Evolutionary conservation across 2,888 invertebrate genomes (phyloP).

Genomic region (Eristalis tenax): DNA sequence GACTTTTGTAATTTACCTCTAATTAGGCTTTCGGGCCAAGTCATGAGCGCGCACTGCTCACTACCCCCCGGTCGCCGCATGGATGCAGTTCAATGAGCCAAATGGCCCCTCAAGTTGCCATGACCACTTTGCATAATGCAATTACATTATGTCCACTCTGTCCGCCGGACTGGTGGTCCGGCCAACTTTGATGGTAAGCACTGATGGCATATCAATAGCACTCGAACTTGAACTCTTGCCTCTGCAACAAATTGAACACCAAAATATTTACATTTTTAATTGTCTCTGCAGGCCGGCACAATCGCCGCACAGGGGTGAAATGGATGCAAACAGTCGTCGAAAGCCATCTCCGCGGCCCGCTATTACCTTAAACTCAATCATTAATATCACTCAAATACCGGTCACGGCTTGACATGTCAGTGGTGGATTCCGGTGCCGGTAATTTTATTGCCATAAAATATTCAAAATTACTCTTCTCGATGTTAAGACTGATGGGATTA

Average conservation of each 20-base stretch:
- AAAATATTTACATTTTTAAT: slow-evolving; percentile 72
- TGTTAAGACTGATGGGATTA: slow-evolving; percentile 63
- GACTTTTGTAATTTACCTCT: slow-evolving; percentile 60
- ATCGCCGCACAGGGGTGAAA: not conserved
- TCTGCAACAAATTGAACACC: slow-evolving; percentile 56
- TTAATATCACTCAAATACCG: slow-evolving; percentile 56
- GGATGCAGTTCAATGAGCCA: not conserved
- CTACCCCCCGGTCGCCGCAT: slow-evolving; percentile 6
- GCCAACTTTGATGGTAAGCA: slow-evolving; percentile 40
- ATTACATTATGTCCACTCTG: slow-evolving; percentile 36
- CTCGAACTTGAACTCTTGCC: slow-evolving; percentile 1
- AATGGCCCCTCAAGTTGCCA: not conserved
- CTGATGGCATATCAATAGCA: slow-evolving; percentile 64
- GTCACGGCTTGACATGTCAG: slow-evolving; percentile 62
- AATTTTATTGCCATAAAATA: slow-evolving; percentile 68
- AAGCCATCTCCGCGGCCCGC: not conserved
- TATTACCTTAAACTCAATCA: slow-evolving; percentile 53
- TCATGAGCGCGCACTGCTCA: slow-evolving; percentile 12
- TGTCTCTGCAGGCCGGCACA: slow-evolving; percentile 8
- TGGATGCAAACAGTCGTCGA: slow-evolving; percentile 9
- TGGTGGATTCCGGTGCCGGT: slow-evolving; percentile 46
- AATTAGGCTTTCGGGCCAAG: slow-evolving; percentile 34
- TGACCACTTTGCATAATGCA: slow-evolving; percentile 59
- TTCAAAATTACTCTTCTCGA: slow-evolving; percentile 57
- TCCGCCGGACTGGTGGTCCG: not conserved